Evolutionary conservation across 2,113 vertebrate genomes (phyloP), one percentile per base, ranked within the genome.

Genomic region (Prionailurus viverrinus): DNA sequence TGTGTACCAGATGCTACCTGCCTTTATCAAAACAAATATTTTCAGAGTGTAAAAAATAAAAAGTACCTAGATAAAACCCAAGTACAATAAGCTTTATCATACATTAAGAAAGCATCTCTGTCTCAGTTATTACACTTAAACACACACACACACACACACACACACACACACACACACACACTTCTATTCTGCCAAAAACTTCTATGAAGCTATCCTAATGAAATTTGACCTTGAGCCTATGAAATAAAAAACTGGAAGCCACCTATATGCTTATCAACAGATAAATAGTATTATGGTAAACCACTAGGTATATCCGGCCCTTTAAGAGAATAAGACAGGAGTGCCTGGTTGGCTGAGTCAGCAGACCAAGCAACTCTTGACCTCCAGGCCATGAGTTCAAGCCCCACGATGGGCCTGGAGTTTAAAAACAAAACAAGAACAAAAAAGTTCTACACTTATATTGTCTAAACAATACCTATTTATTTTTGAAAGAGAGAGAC

Each of bases 61-160:
- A 96, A 84, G 39, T 18, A 71, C 11, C 11, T 4, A 71, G 27
- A 71, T 36, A 92, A 93, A 93, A 93, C 12, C 33, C 51, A 96
- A 31, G 31, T 33, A 74, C 29, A 51, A 88, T 74, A 81, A 73
- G 65, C 1, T 36, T 91, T 69, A 61, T 61, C 13, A 39, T 33
- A 89, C 78, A 84, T 69, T 81, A 76, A 90, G 61, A 82, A 58
- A 93, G 68, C 33, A 71, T 3, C 18, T 83, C 31, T 48, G 27
- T 96, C 78, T 83, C 82, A 76, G 33, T 91, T 86, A 74, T 82
- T 55, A 89, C 27, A 83, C 33, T 71, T 51, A 79, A 85, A 90
- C 88, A 78, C 29, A 85, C 53, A 79, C 41, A 79, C 27, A 33
- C 18, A 88, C 45, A 45, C 41, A 45, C 41, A 45, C 45, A 45